Evolutionary conservation across 2,888 invertebrate genomes (phyloP).

Genomic region (Andrena dorsata): DNA sequence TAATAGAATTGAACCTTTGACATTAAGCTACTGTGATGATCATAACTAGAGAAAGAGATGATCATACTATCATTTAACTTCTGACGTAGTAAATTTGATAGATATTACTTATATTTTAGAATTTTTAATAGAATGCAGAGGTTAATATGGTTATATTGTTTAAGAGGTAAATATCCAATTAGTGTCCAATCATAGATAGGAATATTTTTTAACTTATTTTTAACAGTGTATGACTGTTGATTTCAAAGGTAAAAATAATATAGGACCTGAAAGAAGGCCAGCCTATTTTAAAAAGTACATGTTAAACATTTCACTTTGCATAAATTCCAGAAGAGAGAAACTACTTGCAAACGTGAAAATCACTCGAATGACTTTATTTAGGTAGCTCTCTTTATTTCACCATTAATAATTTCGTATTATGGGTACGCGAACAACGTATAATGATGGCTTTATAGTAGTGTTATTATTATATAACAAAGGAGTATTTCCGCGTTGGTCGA

Average conservation of each 20-base stretch:
- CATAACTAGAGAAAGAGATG: neutral
- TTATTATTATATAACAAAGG: constrained; percentile 15
- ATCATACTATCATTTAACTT: neutral
- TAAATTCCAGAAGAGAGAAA: too few relatives aligned
- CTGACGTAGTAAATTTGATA: neutral
- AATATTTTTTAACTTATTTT: too few relatives aligned
- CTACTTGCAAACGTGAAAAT: neutral
- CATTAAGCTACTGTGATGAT: neutral
- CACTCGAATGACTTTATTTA: neutral
- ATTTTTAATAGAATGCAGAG: neutral
- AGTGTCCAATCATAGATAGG: too few relatives aligned
- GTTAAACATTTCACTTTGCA: too few relatives aligned
- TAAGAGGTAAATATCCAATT: too few relatives aligned
- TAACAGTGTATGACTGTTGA: too few relatives aligned
- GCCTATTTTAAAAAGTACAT: too few relatives aligned
- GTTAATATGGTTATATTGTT: neutral
- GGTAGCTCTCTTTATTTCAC: neutral
- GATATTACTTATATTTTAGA: constrained; percentile 11
- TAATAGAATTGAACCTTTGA: constrained; percentile 22
- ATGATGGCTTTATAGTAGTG: neutral
- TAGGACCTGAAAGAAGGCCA: too few relatives aligned
- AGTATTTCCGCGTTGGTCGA: neutral
- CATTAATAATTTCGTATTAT: neutral
- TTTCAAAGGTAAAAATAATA: too few relatives aligned
- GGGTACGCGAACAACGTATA: neutral